Evolutionary conservation across 2,888 invertebrate species (phyloP), one percentile per base, ranked within the genome.

Genomic region (Amaurobius ferox): DNA sequence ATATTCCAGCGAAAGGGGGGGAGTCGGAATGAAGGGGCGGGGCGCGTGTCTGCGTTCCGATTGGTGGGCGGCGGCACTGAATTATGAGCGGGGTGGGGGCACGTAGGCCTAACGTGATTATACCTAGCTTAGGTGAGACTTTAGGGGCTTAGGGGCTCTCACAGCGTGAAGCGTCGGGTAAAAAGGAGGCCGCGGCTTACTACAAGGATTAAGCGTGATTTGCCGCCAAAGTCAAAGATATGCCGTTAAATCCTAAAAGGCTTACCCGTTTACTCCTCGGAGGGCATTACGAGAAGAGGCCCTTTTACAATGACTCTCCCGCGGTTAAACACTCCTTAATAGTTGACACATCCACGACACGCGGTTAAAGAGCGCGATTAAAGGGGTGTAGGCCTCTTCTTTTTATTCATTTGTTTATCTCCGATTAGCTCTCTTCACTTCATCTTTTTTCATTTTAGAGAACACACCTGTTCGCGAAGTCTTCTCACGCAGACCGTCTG

Each of bases 171-270:
- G 73, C 76, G 79, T 32, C 79, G 73, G 74, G 79, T 73, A 86
- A 86, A 86, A 87, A 87, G 87, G 81, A 72, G 77, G 67, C 77
- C 87, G 67, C 74, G 81, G 87, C 87, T 87, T 87, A 81, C 77
- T 26, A 32, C 39, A 32, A 76, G 81, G 87, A 87, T 87, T 87
- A 87, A 85, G 80, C 80, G 78, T 87, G 87, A 87, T 87, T 87
- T 87, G 87, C 87, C 80, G 71, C 81, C 70, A 87, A 87, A 87
- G 87, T 87, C 87, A 87, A 87, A 87, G 87, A 87, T 87, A 81
- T 87, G 80, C 81, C 77, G 81, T 87, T 81, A 87, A 87, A 87
- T 87, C 87, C 87, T 87, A 87, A 87, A 87, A 81, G 87, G 87
- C 87, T 87, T 87, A 87, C 77, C 44, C 72, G 68, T 78, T 85